Evolutionary conservation across 1,140 invertebrate species (phyloP), one percentile per base, ranked within the genome.

Genomic region (Harlomillsia oculata): DNA sequence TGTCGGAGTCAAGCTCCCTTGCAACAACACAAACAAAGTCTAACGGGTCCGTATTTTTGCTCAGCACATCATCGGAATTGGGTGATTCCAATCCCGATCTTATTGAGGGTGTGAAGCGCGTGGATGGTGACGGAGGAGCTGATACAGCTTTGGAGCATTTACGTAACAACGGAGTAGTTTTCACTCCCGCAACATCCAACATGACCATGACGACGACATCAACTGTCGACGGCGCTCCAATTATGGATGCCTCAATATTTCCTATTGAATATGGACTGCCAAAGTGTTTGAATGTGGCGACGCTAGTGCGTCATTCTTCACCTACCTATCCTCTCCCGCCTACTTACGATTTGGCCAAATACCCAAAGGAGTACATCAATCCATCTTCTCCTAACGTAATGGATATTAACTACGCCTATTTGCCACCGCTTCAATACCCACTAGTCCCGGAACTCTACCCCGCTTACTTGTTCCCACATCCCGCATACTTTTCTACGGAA

Each of bases 261-360:
- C 83, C 84, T 0, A 74, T 84, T 16, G 85, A 89, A 64, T 89
- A 85, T 60, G 86, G 85, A 46, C 70, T 86, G 13, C 84, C 82
- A 1, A 84, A 84, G 66, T 73, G 83, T 26, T 36, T 72, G 52
- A 72, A 62, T 43, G 59, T 76, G 62, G 72, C 74, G 63, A 69
- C 74, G 1, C 56, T 72, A 67, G 76, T 53, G 29, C 66, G 46
- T 23, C 67, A 28, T 51, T 63, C 44, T 20, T 29, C 50, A 5
- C 39, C 53, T 9, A 26, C 36, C 39, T 30, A 29, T 14, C 30
- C 49, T 18, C 32, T 65, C 11, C 60, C 60, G 6, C 53, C 59
- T 25, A 58, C 48, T 28, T 65, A 63, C 29, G 64, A 68, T 49
- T 53, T 67, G 5, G 60, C 60, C 14, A 63, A 65, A 28, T 63